These are phyloP conservation scores for Buphagus erythrorhynchus DNA, from an alignment of 2,797 vertebrate genomes.

Conservation along the genomic window DNA sequence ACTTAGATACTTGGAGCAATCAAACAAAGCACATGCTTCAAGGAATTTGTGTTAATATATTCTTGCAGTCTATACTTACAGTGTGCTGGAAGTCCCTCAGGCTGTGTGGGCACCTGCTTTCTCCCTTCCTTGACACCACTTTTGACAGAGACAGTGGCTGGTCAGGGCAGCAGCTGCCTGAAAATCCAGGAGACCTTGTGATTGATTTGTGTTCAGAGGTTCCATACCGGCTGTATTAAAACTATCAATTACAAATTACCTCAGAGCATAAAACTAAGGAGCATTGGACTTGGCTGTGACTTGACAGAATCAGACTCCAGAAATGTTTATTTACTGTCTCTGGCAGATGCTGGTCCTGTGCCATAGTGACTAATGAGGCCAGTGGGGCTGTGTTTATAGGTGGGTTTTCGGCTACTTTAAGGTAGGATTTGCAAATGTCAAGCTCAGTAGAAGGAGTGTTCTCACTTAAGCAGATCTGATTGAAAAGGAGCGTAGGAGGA, in stretches of 20 bases:
- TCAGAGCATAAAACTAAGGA: neutral
- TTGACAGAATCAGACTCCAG: neutral
- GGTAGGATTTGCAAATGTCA: neutral
- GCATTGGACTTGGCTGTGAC: neutral
- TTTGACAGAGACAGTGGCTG: neutral
- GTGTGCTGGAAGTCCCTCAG: neutral
- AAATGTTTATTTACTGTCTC: neutral
- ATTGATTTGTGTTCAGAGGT: neutral
- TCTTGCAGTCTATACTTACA: neutral
- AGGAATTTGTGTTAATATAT: neutral
- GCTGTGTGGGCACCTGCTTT: neutral
- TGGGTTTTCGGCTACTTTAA: neutral
- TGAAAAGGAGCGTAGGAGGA: neutral
- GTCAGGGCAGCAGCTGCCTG: neutral
- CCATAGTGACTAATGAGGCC: neutral
- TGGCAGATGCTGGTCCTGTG: neutral
- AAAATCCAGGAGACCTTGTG: neutral
- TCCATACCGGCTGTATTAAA: neutral
- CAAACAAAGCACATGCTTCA: neutral
- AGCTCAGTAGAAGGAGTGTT: neutral
- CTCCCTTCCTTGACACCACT: neutral
- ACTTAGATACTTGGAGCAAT: neutral
- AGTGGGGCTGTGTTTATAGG: neutral
- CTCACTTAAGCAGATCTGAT: neutral
- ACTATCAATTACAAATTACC: neutral